phyloP scores from a whole-genome alignment of 2,888 invertebrate species.

The Hemistola chrysoprasaria region DNA sequence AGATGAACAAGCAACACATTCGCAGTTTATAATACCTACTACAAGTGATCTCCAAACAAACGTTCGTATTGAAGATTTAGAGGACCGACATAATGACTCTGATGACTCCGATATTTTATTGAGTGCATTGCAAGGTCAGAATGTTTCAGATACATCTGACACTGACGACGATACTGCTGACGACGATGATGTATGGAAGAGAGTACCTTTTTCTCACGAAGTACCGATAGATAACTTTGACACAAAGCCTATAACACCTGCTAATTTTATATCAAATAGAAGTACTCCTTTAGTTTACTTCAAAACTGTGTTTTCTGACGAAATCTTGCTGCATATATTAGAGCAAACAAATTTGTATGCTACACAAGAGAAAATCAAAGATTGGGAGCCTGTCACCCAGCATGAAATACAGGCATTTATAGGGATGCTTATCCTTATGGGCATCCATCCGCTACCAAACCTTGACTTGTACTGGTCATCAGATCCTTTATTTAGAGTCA shows the following conservation, averaged over 20 bases:
- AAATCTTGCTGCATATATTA: constrained; percentile 10
- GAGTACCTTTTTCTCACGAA: constrained; percentile 15
- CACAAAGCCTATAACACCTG: constrained; percentile 10
- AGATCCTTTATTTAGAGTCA: constrained; percentile 15
- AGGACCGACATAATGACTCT: constrained; percentile 11
- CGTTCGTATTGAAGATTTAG: constrained; percentile 8
- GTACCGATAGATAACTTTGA: constrained; percentile 16
- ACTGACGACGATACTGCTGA: constrained; percentile 7
- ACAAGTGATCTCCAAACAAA: constrained; percentile 8
- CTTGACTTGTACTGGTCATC: constrained; percentile 18
- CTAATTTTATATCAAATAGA: constrained; percentile 13
- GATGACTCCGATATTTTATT: constrained; percentile 12
- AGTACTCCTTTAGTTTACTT: constrained; percentile 11
- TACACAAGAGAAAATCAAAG: constrained; percentile 8
- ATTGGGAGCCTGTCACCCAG: constrained; percentile 16
- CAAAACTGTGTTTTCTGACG: constrained; percentile 11
- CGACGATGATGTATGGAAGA: constrained; percentile 16
- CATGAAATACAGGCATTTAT: constrained; percentile 15
- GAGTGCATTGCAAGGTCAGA: constrained; percentile 9
- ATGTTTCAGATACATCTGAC: constrained; percentile 10
- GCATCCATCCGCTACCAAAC: constrained; percentile 13
- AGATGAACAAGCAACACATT: constrained; percentile 7
- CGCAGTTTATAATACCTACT: constrained; percentile 4
- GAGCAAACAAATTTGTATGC: constrained; percentile 19
- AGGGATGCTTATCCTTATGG: constrained; percentile 17